A percentile compares a stretch with the other conserved stretches of the same genome.
Conservation (phyloP, 2,113 vertebrate genomes). For the Syngnathoides biaculeatus region DNA sequence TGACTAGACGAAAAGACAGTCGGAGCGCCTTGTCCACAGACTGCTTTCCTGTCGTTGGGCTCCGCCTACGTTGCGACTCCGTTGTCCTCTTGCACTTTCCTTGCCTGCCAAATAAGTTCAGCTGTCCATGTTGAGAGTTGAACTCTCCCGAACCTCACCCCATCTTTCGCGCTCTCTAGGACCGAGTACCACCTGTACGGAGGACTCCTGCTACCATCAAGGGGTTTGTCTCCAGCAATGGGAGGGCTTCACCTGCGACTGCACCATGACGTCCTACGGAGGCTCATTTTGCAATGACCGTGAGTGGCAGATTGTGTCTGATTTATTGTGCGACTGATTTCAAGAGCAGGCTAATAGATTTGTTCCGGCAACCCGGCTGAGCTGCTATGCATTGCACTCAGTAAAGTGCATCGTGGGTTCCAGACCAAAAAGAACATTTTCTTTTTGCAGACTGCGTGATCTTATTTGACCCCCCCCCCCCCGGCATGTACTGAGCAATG, state of each 20-base stretch:
- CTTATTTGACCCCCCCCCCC: no score
- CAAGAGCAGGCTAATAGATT: slow-evolving; percentile 48
- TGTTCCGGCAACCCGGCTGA: slow-evolving; percentile 1
- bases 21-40: slow-evolving; percentile 27
- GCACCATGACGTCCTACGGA: slow-evolving; percentile 85
- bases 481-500: no score
- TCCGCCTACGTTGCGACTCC: no score
- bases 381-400: no score
- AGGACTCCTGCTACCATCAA: slow-evolving; percentile 91
- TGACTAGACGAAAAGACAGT: slow-evolving; percentile 11
- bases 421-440: no score
- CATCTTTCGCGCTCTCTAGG: no score
- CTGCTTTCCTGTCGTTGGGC: no score
- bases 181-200: slow-evolving; percentile 91
- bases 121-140: no score
- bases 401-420: no score
- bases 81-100: no score
- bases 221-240: slow-evolving; percentile 93
- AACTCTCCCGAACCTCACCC: no score
- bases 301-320: slow-evolving; percentile 43
- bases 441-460: no score
- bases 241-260: slow-evolving; percentile 92
- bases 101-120: neutral
- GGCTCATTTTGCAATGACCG: slow-evolving; percentile 77
- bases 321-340: slow-evolving; percentile 17